A percentile compares a stretch with the other conserved stretches of the same genome.
Evolutionary conservation across 1,140 invertebrate genomes (phyloP).

Genomic region (Philopotamus ludificatus): DNA sequence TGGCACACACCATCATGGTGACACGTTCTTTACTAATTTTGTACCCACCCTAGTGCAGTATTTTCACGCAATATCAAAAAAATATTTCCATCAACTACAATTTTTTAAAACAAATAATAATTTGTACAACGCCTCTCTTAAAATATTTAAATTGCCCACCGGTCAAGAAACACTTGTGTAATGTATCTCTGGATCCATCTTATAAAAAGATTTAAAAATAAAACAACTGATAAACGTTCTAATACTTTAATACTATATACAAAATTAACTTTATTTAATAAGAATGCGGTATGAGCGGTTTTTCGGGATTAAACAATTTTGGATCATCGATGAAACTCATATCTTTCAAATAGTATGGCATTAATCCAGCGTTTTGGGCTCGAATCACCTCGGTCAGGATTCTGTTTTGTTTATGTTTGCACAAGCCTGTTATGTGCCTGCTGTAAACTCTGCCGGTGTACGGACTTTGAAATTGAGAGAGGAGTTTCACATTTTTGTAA

Average conservation of each 20-base stretch:
- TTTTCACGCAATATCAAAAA: no score
- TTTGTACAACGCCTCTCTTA: no score
- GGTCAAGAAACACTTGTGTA: no score
- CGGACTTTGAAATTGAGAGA: constrained; percentile 94
- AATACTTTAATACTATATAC: no score
- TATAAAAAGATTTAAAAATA: no score
- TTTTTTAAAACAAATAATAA: no score
- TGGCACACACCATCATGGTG: no score
- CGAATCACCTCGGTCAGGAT: constrained; percentile 72
- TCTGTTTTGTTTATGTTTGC: constrained; percentile 69
- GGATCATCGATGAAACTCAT: constrained; percentile 78
- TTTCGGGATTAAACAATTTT: constrained; percentile 81
- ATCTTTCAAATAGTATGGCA: constrained; percentile 77
- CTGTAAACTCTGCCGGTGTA: constrained; percentile 90
- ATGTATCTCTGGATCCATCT: no score
- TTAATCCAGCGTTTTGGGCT: constrained; percentile 71
- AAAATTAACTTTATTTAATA: constrained; percentile 60
- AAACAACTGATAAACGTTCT: background rate
- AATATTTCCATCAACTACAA: no score
- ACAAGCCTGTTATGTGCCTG: constrained; percentile 87
- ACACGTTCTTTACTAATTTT: no score
- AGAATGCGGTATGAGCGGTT: constrained; percentile 75
- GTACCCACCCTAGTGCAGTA: no score
- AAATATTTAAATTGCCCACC: no score
- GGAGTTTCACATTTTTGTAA: constrained; percentile 88